Conservation (phyloP, 1,140 invertebrate genomes). For the Cardiocondyla obscurior region DNA sequence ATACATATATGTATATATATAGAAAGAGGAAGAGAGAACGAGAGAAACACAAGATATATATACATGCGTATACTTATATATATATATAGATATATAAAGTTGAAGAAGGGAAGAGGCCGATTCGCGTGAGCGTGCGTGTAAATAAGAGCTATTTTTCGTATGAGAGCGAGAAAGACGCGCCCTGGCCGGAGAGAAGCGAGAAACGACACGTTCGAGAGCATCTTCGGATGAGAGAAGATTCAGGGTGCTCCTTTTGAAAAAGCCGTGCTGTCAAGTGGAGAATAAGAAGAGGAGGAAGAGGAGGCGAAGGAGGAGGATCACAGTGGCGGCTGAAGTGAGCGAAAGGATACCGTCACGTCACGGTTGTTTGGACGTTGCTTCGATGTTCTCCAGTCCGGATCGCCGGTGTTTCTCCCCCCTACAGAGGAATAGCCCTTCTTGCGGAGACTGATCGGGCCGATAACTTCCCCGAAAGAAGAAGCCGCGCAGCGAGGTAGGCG, state of each 20-base stretch:
- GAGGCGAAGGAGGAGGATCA: constrained; percentile 2
- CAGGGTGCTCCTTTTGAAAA: constrained; percentile 4
- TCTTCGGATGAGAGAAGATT: constrained; percentile 60
- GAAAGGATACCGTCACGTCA: constrained; percentile 31
- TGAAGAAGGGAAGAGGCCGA: not conserved
- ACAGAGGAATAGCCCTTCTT: constrained; percentile 23
- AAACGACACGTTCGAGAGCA: constrained; percentile 51
- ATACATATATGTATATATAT: constrained; percentile 34
- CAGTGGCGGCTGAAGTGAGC: constrained; percentile 17
- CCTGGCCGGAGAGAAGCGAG: constrained; percentile 53
- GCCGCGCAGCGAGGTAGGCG: constrained; percentile 24
- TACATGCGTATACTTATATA: constrained; percentile 27
- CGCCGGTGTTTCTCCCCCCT: constrained; percentile 55
- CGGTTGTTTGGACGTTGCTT: constrained; percentile 52
- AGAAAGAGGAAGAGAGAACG: constrained; percentile 7
- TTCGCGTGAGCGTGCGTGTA: constrained; percentile 60
- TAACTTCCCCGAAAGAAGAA: constrained; percentile 34
- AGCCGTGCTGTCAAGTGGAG: constrained; percentile 26
- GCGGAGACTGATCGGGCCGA: constrained; percentile 46
- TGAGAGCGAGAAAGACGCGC: constrained; percentile 59
- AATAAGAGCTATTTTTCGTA: constrained; percentile 74
- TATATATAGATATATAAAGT: constrained; percentile 42
- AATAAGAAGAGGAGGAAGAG: constrained; percentile 30
- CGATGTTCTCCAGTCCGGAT: constrained; percentile 51
- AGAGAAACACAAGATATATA: constrained; percentile 14